Evolutionary conservation across 2,113 vertebrate species (phyloP).

Genomic region (Amazona vittata): DNA sequence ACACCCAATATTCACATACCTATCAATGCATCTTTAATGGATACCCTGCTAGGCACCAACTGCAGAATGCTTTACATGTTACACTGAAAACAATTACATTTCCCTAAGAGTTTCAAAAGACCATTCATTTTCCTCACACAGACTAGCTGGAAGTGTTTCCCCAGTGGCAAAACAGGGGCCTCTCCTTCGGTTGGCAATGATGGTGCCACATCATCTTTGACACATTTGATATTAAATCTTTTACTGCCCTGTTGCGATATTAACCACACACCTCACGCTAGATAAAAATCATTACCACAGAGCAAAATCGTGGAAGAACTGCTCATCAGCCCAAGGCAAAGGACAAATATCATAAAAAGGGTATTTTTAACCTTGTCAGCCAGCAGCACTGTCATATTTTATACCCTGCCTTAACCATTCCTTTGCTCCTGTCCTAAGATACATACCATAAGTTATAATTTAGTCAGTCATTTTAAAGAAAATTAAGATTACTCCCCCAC

Average conservation of each 20-base stretch:
- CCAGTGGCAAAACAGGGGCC: neutral
- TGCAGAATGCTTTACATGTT: rapidly evolving
- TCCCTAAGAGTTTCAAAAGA: neutral
- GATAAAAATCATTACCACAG: neutral
- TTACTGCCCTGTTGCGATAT: neutral
- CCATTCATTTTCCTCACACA: neutral
- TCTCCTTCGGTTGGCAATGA: neutral
- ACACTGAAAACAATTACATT: neutral
- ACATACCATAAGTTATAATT: neutral
- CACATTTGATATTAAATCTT: neutral
- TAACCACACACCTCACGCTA: neutral
- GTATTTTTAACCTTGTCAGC: neutral
- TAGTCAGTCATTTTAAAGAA: neutral
- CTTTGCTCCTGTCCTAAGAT: neutral
- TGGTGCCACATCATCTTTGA: neutral
- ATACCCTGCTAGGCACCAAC: neutral
- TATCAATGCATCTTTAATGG: neutral
- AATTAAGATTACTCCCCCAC: neutral
- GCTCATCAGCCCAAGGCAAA: neutral
- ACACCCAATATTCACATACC: neutral
- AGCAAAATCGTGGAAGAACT: neutral
- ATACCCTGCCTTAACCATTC: neutral
- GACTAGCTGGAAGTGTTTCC: neutral
- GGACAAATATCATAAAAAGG: neutral
- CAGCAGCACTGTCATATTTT: neutral